These are phyloP conservation scores for Mongoloraphidia duomilia DNA, from an alignment of 2,888 invertebrate species.

Conservation along the genomic window DNA sequence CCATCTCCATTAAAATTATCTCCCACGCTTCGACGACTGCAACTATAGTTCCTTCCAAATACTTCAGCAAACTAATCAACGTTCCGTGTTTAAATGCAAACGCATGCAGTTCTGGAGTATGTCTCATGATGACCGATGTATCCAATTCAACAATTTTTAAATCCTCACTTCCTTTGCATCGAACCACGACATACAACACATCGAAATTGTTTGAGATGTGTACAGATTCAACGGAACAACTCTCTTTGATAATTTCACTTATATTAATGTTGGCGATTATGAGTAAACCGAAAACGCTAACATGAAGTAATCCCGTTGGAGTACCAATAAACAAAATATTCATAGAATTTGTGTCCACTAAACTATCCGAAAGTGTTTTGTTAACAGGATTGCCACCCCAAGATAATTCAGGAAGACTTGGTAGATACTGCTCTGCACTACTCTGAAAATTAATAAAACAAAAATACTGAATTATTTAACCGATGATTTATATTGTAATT, in stretches of 20 bases:
- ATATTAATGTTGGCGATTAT: slow-evolving; percentile 58
- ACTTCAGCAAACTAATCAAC: slow-evolving; percentile 51
- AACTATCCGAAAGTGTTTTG: slow-evolving; percentile 35
- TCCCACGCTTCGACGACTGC: slow-evolving; percentile 88
- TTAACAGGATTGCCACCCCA: slow-evolving; percentile 34
- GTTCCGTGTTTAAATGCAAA: slow-evolving; percentile 63
- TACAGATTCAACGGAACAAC: slow-evolving; percentile 45
- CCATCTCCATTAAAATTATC: slow-evolving; percentile 84
- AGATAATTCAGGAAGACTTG: slow-evolving; percentile 36
- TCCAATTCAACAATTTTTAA: slow-evolving; percentile 38
- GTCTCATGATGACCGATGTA: slow-evolving; percentile 47
- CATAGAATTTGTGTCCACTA: slow-evolving; percentile 42
- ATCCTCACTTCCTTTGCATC: slow-evolving; percentile 34
- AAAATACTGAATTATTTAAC: too few species aligned
- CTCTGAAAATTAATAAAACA: background rate
- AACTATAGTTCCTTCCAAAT: slow-evolving; percentile 59
- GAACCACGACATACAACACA: slow-evolving; percentile 47
- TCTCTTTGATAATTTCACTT: slow-evolving; percentile 36
- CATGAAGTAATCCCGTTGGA: slow-evolving; percentile 51
- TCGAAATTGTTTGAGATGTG: slow-evolving; percentile 57
- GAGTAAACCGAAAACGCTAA: slow-evolving; percentile 75
- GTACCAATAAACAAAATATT: slow-evolving; percentile 71
- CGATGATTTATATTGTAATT: too few species aligned
- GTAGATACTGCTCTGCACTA: slow-evolving; percentile 22
- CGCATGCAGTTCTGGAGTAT: slow-evolving; percentile 52